A percentile compares a stretch with the other conserved stretches of the same genome.
Evolutionary conservation across 2,113 vertebrate species (phyloP).

Genomic region (Nerophis ophidion): DNA sequence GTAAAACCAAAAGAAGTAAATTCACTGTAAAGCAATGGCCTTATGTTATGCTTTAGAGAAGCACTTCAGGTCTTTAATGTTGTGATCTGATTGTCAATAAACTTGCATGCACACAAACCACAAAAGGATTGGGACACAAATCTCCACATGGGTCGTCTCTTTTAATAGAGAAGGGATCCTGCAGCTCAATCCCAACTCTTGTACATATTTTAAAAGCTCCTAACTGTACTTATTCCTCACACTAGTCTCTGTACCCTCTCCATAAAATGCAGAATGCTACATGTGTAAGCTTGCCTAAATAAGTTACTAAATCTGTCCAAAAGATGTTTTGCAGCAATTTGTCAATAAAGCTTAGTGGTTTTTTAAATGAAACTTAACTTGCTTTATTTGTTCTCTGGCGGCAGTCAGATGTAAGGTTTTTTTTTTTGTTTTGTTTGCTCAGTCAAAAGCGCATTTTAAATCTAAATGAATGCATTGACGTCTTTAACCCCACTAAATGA

Average conservation of each 20-base stretch:
- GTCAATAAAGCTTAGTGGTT: conserved; percentile 99
- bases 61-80: conserved; percentile 57
- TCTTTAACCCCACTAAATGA: conserved; percentile 74
- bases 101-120: conserved; percentile 67
- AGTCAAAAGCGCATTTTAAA: conserved; percentile 74
- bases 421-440: conserved; percentile 65
- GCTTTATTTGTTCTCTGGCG: conserved; percentile 90
- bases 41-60: conserved; percentile 48
- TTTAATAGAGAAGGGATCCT: conserved; percentile 86
- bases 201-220: conserved; percentile 85
- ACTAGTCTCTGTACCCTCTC: conserved; percentile 89
- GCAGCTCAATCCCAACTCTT: conserved; percentile 87
- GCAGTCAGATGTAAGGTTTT: conserved; percentile 65
- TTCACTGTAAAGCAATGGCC: conserved; percentile 54
- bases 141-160: conserved; percentile 81
- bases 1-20: conserved; percentile 19
- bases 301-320: conserved; percentile 98
- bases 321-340: conserved; percentile 94
- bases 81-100: conserved; percentile 67
- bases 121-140: conserved; percentile 78
- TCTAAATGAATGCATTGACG: conserved; percentile 77
- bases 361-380: conserved; percentile 93
- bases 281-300: conserved; percentile 99
- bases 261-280: conserved; percentile 96
- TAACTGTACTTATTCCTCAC: conserved; percentile 79